These are phyloP conservation scores for Girardia tigrina DNA, from an alignment of 2,888 invertebrate genomes.

Conservation along the genomic window DNA sequence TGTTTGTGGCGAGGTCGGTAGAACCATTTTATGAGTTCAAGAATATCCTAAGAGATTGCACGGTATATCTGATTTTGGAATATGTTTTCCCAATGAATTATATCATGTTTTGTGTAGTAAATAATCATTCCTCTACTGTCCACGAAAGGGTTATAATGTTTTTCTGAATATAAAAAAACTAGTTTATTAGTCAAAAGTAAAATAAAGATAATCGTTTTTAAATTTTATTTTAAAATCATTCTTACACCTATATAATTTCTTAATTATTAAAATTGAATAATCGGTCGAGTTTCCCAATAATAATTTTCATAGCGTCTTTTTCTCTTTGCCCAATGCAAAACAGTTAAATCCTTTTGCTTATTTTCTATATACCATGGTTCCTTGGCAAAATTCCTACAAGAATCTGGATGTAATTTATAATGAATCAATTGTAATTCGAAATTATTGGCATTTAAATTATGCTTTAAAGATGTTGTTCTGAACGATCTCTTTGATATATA, in stretches of 20 bases:
- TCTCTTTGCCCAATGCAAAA: background rate
- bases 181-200: too few relatives aligned
- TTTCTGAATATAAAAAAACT: too few relatives aligned
- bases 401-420: constrained; percentile 1
- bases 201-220: background rate
- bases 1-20: too few relatives aligned
- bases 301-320: background rate
- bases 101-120: too few relatives aligned
- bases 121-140: too few relatives aligned
- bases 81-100: too few relatives aligned
- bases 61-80: too few relatives aligned
- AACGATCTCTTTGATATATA: background rate
- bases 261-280: background rate
- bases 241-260: background rate
- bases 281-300: background rate
- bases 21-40: too few relatives aligned
- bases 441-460: background rate
- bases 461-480: constrained; percentile 6
- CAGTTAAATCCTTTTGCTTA: background rate
- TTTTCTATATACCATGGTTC: constrained; percentile 2
- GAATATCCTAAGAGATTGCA: too few relatives aligned
- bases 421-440: constrained; percentile 14
- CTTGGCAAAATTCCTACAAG: background rate
- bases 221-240: background rate
- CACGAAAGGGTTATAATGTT: too few relatives aligned